Base-by-base conservation (phyloP, 2,888 invertebrate species). In the Orthonychiurus folsomi region DNA sequence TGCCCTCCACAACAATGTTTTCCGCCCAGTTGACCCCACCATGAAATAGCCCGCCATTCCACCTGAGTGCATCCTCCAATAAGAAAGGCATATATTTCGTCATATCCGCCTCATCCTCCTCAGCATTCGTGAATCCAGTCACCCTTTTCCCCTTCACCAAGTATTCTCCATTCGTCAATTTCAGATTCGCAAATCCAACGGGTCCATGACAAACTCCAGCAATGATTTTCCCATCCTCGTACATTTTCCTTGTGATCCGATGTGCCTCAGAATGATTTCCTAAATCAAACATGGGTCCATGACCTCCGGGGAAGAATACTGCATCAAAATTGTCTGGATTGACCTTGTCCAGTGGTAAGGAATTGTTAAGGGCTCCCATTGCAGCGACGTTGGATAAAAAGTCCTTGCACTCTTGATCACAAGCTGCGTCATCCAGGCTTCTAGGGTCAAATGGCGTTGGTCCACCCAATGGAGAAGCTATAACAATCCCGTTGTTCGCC, bases 211-310 rank as follows among this genome's bases (percentile, higher is more conserved):
- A 57, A 20, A 57, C 57, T 18, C 28, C 57, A 3, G 25, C 26
- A 3, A 57, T 37, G 37, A 27, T 5, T 5, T 25, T 25, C 3
- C 37, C 37, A 5, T 3, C 57, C 20, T 57, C 57, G 9, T 27
- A 57, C 20, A 57, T 28, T 9, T 25, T 37, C 20, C 28, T 28
- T 9, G 57, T n/a, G 20, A 57, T n/a, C 5, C 20, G 18, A 3
- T 37, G 28, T 3, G 57, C 23, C 3, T 18, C 20, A 21, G 9
- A 3, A 47, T 57, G 9, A 3, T 27, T 2, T 3, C 28, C 3
- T 12, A 57, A 21, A 47, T 57, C 57, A 57, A 57, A 57, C 37
- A 28, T 57, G 2, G 57, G 57, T 12, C 57, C 27, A 47, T 57
- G 57, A 12, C 57, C 57, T 9, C 57, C 57, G 3, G 57, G 57